Evolutionary conservation across 2,888 invertebrate species (phyloP).

Genomic region (Julus scandinavius): DNA sequence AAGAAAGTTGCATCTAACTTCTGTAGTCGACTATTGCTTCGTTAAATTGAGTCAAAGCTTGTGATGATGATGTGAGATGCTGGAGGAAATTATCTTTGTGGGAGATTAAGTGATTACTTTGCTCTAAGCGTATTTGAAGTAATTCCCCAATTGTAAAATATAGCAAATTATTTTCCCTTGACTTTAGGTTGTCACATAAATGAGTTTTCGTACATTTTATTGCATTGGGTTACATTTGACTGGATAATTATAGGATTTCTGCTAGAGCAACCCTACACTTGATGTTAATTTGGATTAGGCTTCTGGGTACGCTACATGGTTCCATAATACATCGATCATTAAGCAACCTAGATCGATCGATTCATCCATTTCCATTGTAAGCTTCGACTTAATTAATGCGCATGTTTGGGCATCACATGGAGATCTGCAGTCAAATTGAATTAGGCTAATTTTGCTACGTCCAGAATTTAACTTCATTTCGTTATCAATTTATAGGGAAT

Average conservation of each 20-base stretch:
- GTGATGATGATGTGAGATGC: neutral
- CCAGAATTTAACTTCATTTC: neutral
- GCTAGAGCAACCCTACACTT: neutral
- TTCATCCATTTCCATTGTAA: constrained; percentile 27
- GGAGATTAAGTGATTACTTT: neutral
- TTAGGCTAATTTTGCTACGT: neutral
- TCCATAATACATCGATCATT: constrained; percentile 14
- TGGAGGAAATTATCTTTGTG: neutral
- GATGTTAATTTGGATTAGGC: constrained; percentile 12
- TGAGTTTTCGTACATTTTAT: neutral
- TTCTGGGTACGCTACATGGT: neutral
- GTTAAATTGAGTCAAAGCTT: neutral
- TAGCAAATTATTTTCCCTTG: neutral
- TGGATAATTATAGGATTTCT: constrained; percentile 30
- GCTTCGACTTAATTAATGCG: neutral
- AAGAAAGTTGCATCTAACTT: no score
- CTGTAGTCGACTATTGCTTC: neutral
- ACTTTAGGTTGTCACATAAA: constrained; percentile 11
- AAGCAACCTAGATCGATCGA: constrained; percentile 11
- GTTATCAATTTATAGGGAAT: neutral
- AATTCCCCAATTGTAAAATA: neutral
- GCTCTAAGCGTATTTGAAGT: neutral
- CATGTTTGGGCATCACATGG: neutral
- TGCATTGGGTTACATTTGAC: constrained; percentile 17
- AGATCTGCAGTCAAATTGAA: neutral